Percentiles rank a stretch among this genome's conserved stretches.
These are phyloP conservation scores for Agonopterix arenella DNA, from an alignment of 2,888 invertebrate genomes.

Conservation along the genomic window DNA sequence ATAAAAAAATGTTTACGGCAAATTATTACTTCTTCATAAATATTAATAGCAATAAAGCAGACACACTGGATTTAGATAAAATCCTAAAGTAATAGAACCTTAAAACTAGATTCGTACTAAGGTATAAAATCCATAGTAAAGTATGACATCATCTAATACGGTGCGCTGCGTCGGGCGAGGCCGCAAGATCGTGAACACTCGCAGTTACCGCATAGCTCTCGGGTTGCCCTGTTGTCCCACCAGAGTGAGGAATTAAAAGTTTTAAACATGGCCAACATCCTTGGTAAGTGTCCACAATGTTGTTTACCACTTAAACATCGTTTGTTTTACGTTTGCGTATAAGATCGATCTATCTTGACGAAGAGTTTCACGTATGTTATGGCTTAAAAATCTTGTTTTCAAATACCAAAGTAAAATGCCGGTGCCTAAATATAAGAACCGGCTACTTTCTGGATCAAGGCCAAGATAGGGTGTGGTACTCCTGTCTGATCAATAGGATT, in stretches of 20 bases:
- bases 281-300: slow-evolving; percentile 48
- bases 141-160: slow-evolving; percentile 38
- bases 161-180: slow-evolving; percentile 20
- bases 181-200: slow-evolving; percentile 17
- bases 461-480: slow-evolving; percentile 52
- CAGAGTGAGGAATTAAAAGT: slow-evolving; percentile 29
- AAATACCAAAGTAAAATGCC: slow-evolving; percentile 9
- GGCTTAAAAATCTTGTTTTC: neutral
- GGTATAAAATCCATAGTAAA: slow-evolving; percentile 1
- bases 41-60: too few species aligned
- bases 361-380: neutral
- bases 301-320: slow-evolving; percentile 1
- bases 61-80: too few species aligned
- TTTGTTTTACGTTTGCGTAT: neutral
- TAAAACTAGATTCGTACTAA: too few species aligned
- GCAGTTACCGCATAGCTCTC: slow-evolving; percentile 50
- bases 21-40: too few species aligned
- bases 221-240: slow-evolving; percentile 29
- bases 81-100: too few species aligned
- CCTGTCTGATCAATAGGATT: slow-evolving; percentile 27
- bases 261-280: slow-evolving; percentile 57
- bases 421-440: slow-evolving; percentile 36
- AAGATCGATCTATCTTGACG: neutral
- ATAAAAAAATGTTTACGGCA: too few species aligned
- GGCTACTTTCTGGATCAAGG: slow-evolving; percentile 52